phyloP scores from a whole-genome alignment of 2,113 vertebrate genomes.

The Progne subis region DNA sequence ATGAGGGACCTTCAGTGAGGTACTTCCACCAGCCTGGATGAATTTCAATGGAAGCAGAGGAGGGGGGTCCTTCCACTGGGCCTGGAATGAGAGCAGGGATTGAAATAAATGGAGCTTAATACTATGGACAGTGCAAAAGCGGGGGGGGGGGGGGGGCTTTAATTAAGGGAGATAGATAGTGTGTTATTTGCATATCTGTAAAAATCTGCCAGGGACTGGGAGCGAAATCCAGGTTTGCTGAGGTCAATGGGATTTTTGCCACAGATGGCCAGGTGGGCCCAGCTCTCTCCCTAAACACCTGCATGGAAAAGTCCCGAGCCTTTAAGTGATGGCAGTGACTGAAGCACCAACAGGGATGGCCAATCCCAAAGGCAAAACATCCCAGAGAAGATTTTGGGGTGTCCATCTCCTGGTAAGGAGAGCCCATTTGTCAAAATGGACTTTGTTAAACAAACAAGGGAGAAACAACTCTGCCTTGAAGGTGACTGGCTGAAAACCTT shows the following conservation, averaged over 20 bases:
- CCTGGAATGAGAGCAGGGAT: neutral
- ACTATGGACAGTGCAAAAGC: neutral
- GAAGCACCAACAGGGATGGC: neutral
- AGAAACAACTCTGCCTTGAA: neutral
- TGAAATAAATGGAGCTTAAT: neutral
- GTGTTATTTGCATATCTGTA: neutral
- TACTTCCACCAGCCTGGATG: neutral
- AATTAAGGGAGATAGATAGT: neutral
- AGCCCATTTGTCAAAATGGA: neutral
- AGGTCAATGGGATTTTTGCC: neutral
- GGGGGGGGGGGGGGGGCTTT: neutral
- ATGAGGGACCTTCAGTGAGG: neutral
- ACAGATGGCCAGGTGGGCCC: neutral
- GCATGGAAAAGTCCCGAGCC: neutral
- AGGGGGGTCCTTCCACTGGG: neutral
- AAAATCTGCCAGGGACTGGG: neutral
- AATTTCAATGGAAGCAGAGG: neutral
- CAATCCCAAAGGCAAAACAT: neutral
- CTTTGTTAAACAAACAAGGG: neutral
- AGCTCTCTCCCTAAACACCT: neutral
- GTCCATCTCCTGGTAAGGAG: neutral
- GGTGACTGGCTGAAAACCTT: neutral
- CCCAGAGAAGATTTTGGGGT: neutral
- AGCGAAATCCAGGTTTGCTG: neutral
- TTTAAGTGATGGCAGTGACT: neutral